Conservation (phyloP, 2,888 invertebrate species). For the Thera obeliscata region DNA sequence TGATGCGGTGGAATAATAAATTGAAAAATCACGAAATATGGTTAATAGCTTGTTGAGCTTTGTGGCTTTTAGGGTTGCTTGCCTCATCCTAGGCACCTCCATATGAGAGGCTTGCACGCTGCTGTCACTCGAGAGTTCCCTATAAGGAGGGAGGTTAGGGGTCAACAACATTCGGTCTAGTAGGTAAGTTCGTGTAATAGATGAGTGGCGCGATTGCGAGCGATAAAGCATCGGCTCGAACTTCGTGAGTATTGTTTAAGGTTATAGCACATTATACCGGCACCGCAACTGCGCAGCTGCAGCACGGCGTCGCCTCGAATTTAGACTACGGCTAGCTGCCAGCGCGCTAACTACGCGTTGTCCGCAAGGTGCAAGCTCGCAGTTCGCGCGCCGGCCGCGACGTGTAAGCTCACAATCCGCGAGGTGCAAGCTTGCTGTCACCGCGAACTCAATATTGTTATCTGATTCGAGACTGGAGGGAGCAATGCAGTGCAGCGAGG, state of each 20-base stretch:
- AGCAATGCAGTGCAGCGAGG: no score
- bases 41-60: neutral
- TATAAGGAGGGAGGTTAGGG: conserved; percentile 60
- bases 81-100: conserved; percentile 15
- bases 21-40: neutral
- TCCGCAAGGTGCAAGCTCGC: no score
- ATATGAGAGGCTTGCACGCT: conserved; percentile 46
- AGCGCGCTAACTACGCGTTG: no score
- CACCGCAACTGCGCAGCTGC: no score
- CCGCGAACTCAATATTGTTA: no score
- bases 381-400: no score
- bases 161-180: conserved; percentile 73
- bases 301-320: no score
- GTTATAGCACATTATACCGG: no score
- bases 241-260: conserved; percentile 43
- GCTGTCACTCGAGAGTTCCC: conserved; percentile 61
- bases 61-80: conserved; percentile 11
- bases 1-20: neutral
- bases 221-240: conserved; percentile 67
- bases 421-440: no score
- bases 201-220: conserved; percentile 71
- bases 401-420: no score
- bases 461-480: no score
- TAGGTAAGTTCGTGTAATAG: conserved; percentile 73
- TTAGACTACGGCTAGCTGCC: no score